Evolutionary conservation across 2,113 vertebrate genomes (phyloP).

Genomic region (Notechis scutatus): DNA sequence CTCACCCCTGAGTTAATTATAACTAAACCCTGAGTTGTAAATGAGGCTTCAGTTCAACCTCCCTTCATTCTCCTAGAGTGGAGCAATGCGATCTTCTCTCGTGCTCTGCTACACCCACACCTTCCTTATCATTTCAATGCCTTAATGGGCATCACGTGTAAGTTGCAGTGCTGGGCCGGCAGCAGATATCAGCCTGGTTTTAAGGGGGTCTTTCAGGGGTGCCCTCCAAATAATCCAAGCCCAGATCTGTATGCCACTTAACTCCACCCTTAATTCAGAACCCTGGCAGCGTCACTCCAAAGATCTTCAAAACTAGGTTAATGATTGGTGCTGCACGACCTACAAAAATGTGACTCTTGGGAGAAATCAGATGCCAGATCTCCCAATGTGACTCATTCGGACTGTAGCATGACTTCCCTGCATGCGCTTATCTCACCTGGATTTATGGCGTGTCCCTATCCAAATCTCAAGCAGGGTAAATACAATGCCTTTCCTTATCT

Average conservation of each 20-base stretch:
- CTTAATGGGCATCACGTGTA: too few species aligned
- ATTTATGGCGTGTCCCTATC: background rate
- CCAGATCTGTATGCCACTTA: background rate
- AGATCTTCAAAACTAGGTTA: slow-evolving; percentile 2
- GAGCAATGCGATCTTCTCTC: background rate
- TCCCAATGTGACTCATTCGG: background rate
- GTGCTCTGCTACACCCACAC: background rate
- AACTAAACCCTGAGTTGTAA: background rate
- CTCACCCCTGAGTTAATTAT: background rate
- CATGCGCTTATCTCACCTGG: background rate
- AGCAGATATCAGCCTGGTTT: background rate
- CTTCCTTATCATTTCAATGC: background rate
- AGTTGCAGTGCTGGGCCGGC: too few species aligned
- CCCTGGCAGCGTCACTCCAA: background rate
- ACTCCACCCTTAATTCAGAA: background rate
- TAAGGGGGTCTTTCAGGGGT: too few species aligned
- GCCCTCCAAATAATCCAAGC: background rate
- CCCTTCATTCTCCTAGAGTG: background rate
- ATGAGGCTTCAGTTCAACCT: background rate
- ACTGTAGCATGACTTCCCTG: background rate
- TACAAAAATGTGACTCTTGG: background rate
- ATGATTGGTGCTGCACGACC: background rate
- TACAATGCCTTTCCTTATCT: background rate
- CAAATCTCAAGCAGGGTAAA: background rate
- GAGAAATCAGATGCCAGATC: background rate